Percentiles rank a stretch among this genome's conserved stretches.
phyloP scores from a whole-genome alignment of 1,140 invertebrate species.

The Drosophila sulfurigaster region DNA sequence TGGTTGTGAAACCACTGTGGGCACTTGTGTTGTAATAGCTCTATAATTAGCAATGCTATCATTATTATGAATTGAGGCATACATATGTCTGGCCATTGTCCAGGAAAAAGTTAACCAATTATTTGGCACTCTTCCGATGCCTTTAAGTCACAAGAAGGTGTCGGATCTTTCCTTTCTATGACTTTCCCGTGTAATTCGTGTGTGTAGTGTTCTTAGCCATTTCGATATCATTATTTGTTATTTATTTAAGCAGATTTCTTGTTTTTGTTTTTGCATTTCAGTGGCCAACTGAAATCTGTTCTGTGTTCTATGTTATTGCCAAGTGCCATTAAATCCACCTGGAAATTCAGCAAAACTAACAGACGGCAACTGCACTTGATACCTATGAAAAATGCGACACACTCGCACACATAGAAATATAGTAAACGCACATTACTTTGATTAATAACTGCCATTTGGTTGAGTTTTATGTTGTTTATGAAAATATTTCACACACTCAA shows the following conservation, averaged over 20 bases:
- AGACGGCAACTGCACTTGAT: slow-evolving; percentile 71
- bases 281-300: slow-evolving; percentile 1
- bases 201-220: neutral
- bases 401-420: slow-evolving; percentile 28
- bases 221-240: slow-evolving; percentile 20
- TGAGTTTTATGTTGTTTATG: slow-evolving; percentile 84
- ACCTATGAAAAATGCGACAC: slow-evolving; percentile 70
- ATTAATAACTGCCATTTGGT: slow-evolving; percentile 83
- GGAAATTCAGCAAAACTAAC: slow-evolving; percentile 67
- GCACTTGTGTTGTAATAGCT: slow-evolving; percentile 37
- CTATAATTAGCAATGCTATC: slow-evolving; percentile 40
- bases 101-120: neutral
- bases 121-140: neutral
- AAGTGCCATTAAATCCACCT: slow-evolving; percentile 79
- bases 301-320: slow-evolving; percentile 23
- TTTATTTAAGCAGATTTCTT: slow-evolving; percentile 24
- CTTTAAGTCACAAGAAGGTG: neutral
- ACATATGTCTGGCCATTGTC: too few species aligned
- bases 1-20: slow-evolving; percentile 9
- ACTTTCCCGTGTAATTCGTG: neutral
- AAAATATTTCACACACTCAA: slow-evolving; percentile 78
- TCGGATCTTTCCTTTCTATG: neutral
- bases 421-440: slow-evolving; percentile 77
- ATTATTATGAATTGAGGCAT: slow-evolving; percentile 6
- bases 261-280: neutral